phyloP scores from a whole-genome alignment of 1,140 invertebrate genomes.

The Drosophila sucinea region DNA sequence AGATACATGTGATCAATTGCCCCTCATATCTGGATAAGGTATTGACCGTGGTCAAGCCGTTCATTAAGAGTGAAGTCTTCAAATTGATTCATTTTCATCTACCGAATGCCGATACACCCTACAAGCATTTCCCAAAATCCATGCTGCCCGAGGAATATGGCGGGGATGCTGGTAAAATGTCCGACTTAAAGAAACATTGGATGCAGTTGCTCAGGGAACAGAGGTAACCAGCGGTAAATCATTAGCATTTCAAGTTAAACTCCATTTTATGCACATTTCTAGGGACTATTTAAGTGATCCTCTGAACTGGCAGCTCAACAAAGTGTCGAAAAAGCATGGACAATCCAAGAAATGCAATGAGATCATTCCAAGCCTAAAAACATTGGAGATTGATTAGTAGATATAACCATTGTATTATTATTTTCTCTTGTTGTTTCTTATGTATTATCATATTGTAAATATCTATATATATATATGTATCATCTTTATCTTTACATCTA shows the following conservation, averaged over 20 bases:
- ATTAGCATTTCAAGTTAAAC: background rate
- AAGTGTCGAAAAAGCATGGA: slow-evolving; percentile 53
- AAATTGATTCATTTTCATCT: slow-evolving; percentile 85
- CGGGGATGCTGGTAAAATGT: slow-evolving; percentile 85
- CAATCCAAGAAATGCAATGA: slow-evolving; percentile 9
- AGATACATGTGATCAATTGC: slow-evolving; percentile 89
- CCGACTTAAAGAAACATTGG: slow-evolving; percentile 85
- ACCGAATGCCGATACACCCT: slow-evolving; percentile 86
- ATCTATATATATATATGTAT: slow-evolving; percentile 16
- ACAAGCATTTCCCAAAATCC: slow-evolving; percentile 86
- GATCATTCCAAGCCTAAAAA: slow-evolving; percentile 54
- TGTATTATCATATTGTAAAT: slow-evolving; percentile 17
- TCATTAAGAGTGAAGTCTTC: slow-evolving; percentile 87
- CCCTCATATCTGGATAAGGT: slow-evolving; percentile 87
- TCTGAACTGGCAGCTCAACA: slow-evolving; percentile 64
- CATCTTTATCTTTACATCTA: background rate
- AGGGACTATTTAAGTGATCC: slow-evolving; percentile 70
- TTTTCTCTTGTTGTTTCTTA: slow-evolving; percentile 1
- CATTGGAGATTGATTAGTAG: slow-evolving; percentile 69
- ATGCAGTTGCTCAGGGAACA: slow-evolving; percentile 80
- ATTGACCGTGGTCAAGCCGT: slow-evolving; percentile 86
- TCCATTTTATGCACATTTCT: background rate
- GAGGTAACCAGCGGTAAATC: slow-evolving; percentile 38
- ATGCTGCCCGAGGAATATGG: slow-evolving; percentile 87
- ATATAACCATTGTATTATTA: slow-evolving; percentile 3